Base-by-base conservation (phyloP, 2,888 invertebrate genomes). In the Callyntrura guangdongensis region DNA sequence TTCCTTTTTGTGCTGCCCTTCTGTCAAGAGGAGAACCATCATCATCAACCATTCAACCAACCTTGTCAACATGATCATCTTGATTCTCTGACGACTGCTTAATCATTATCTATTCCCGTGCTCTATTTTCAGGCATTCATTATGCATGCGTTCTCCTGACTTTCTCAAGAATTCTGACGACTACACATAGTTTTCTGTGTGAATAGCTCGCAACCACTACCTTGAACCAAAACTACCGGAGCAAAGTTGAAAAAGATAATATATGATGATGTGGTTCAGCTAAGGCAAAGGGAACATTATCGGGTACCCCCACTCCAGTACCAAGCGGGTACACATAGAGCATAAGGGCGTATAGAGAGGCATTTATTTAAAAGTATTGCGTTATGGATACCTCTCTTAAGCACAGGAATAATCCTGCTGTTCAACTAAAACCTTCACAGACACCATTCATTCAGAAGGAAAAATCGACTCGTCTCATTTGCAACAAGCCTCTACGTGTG, bases 61-160 rank as follows among this genome's bases (percentile, higher is more conserved):
- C 64, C 79, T 79, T 67, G 79, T 89, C 89, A 89, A 72, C 59
- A 77, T 81, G 56, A 67, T 56, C 86, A 69, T 85, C 59, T 64
- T 22, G 5, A n/a, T 20, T 36, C 49, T 81, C 27, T 17, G 11
- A 17, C 72, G n/a, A 47, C 56, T 82, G 36, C 36, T 2, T 36
- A 69, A 69, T 86, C 81, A 87, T 91, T 79, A 85, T 90, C 67
- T 49, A 86, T 90, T 79, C 25, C 77, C 49, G 12, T 79, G 45
- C 20, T 77, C 82, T 74, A 82, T 59, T 74, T 81, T 61, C 72
- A 72, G 61, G 9, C 45, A 89, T 89, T 89, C 84, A 89, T 89
- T 89, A 89, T 89, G 89, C 74, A 89, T 89, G 89, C 84, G 64
- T 77, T 64, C 20, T 74, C 61, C 22, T 17, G 47, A 61, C 61